Percentiles rank a stretch among this genome's conserved stretches.
Conservation (phyloP, 1,140 invertebrate genomes). For the Sycophila sp. region DNA sequence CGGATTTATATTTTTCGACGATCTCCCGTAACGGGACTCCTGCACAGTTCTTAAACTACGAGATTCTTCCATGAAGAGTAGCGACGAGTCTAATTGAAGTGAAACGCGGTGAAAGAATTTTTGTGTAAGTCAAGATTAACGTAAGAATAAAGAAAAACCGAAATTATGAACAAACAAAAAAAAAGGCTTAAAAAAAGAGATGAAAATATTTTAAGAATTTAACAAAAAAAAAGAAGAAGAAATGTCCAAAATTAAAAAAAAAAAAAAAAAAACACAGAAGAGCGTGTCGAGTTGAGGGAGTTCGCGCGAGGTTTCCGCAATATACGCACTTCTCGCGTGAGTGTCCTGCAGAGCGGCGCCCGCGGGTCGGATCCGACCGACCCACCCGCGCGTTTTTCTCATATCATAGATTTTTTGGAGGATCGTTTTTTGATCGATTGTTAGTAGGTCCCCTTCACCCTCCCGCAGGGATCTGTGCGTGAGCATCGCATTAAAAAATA, state of each 20-base stretch:
- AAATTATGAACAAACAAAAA: slow-evolving; percentile 12
- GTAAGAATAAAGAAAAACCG: slow-evolving; percentile 29
- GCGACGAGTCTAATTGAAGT: slow-evolving; percentile 43
- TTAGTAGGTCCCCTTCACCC: no score
- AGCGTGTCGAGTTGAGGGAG: background rate
- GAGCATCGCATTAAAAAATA: slow-evolving; percentile 38
- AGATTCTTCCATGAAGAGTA: slow-evolving; percentile 39
- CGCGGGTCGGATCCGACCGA: background rate
- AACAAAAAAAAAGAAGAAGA: no score
- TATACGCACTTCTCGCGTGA: no score
- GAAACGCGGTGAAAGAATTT: slow-evolving; percentile 22
- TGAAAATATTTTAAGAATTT: slow-evolving; percentile 44
- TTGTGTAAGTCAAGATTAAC: slow-evolving; percentile 28
- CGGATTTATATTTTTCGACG: no score
- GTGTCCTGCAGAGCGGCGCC: no score
- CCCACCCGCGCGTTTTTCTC: slow-evolving; percentile 38
- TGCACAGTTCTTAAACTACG: background rate
- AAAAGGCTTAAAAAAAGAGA: slow-evolving; percentile 34
- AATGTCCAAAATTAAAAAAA: slow-evolving; percentile 29
- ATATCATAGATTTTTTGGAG: slow-evolving; percentile 50
- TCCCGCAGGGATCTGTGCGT: slow-evolving; percentile 33
- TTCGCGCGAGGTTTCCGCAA: slow-evolving; percentile 50
- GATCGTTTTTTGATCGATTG: slow-evolving; percentile 15
- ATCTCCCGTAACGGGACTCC: background rate
- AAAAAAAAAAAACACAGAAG: slow-evolving; percentile 18